A percentile compares a stretch with the other conserved stretches of the same genome.
Conservation (phyloP, 2,113 vertebrate species). For the Tachycineta bicolor region DNA sequence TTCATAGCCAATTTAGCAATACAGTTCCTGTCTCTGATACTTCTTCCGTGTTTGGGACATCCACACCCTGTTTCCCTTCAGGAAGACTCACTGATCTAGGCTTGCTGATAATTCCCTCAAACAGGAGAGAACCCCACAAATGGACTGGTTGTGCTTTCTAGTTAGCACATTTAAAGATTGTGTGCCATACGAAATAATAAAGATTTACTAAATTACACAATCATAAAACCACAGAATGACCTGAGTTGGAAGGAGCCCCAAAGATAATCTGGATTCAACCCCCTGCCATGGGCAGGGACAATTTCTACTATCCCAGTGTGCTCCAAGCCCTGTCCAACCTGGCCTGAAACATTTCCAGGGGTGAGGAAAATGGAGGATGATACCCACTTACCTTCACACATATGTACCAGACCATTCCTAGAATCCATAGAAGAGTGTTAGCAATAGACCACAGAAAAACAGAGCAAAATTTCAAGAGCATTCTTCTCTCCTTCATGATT, state of each 20-base stretch:
- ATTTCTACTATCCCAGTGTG: background rate
- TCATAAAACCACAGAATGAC: background rate
- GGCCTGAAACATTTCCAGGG: background rate
- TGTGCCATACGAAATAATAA: background rate
- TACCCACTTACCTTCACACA: background rate
- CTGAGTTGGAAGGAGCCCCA: background rate
- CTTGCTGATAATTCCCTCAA: background rate
- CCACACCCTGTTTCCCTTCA: background rate
- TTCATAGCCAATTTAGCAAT: background rate
- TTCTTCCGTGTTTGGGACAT: background rate
- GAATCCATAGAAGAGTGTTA: background rate
- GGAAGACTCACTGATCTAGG: background rate
- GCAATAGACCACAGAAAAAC: accelerated
- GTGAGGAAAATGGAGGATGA: background rate
- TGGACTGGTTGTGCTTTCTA: background rate
- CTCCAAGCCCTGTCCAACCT: background rate
- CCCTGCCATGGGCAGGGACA: background rate
- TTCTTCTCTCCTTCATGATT: background rate
- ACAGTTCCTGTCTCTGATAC: background rate
- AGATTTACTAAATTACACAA: background rate
- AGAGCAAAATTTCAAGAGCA: background rate
- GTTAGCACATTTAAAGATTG: background rate
- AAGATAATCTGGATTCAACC: background rate
- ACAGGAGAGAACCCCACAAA: accelerated
- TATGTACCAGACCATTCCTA: background rate